phyloP scores from a whole-genome alignment of 2,113 vertebrate genomes.

The Nicator chloris region DNA sequence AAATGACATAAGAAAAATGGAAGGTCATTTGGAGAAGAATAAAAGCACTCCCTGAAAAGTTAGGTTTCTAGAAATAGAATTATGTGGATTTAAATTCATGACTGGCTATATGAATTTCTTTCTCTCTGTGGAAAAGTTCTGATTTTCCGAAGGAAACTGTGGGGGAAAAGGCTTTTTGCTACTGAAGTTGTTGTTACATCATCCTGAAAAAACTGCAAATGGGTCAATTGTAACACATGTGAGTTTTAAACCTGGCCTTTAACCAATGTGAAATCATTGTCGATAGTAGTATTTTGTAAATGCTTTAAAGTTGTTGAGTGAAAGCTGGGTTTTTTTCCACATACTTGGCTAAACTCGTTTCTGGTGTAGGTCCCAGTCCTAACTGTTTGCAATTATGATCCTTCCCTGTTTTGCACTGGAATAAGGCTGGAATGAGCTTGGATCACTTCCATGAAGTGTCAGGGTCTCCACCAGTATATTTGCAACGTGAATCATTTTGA shows the following conservation, averaged over 20 bases:
- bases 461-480: not conserved
- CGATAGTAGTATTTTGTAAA: not conserved
- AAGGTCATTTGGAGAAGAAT: not conserved
- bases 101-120: not conserved
- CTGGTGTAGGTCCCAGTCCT: not conserved
- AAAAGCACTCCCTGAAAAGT: not conserved
- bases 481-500: not conserved
- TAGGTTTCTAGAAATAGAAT: not conserved
- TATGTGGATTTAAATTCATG: not conserved
- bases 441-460: not conserved
- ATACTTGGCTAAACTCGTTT: not conserved
- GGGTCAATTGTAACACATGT: not conserved
- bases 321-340: not conserved
- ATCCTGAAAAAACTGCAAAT: not conserved
- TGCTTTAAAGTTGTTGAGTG: not conserved
- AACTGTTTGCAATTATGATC: not conserved
- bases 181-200: fast-evolving
- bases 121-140: not conserved
- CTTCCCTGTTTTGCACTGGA: not conserved
- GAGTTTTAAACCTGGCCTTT: not conserved
- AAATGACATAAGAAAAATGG: not conserved
- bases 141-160: not conserved
- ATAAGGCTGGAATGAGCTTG: not conserved
- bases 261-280: not conserved
- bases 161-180: fast-evolving